A percentile compares a stretch with the other conserved stretches of the same genome.
These are phyloP conservation scores for Neosilurus hyrtlii DNA, from an alignment of 2,797 vertebrate species.

Conservation along the genomic window DNA sequence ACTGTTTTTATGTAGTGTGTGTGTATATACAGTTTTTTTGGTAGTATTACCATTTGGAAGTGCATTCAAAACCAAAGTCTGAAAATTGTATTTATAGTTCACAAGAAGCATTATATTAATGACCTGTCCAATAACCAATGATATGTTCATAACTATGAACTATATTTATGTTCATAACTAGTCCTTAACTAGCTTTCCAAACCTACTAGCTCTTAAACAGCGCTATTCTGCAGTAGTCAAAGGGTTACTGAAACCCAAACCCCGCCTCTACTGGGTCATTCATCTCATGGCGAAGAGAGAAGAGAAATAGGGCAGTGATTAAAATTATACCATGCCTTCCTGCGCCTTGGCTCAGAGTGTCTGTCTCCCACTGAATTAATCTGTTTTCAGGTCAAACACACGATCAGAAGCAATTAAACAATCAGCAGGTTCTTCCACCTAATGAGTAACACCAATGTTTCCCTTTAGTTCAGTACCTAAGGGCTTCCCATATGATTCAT, in stretches of 20 bases:
- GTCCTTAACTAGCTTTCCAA: not conserved
- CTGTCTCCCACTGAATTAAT: constrained; percentile 39
- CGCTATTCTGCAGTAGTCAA: constrained; percentile 6
- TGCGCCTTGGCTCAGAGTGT: constrained; percentile 30
- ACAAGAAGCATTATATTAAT: not conserved
- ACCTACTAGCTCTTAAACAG: not conserved
- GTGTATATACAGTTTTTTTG: too few relatives aligned
- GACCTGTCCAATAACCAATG: not conserved
- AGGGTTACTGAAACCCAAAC: constrained; percentile 40
- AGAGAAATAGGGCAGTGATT: constrained; percentile 72
- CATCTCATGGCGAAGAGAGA: constrained; percentile 67
- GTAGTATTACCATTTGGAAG: not conserved
- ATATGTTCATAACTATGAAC: not conserved
- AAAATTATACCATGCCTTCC: constrained; percentile 66
- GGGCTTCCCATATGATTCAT: not conserved
- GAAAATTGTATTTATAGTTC: not conserved
- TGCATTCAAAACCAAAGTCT: not conserved
- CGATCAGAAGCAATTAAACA: constrained; percentile 35
- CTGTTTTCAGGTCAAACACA: constrained; percentile 42
- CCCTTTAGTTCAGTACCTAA: not conserved
- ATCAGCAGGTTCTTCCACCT: constrained; percentile 45
- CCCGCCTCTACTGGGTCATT: constrained; percentile 68
- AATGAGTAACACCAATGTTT: constrained; percentile 36
- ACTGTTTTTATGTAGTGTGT: too few relatives aligned
- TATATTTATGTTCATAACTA: too few relatives aligned